These are phyloP conservation scores for Sitobion miscanthi DNA, from an alignment of 1,140 invertebrate genomes.

Conservation along the genomic window DNA sequence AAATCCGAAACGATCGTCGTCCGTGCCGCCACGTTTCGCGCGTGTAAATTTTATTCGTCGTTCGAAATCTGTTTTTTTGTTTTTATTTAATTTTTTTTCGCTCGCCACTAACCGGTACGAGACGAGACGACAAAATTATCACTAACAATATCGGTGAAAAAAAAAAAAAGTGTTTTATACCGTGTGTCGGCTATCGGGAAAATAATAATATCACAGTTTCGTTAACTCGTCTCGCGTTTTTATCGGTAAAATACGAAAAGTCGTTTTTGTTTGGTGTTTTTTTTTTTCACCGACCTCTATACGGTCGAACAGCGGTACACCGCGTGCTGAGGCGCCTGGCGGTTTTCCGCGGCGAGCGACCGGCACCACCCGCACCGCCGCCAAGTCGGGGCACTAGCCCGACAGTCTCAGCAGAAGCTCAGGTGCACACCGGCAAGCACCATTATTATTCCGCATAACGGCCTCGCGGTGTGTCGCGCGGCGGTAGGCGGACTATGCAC, in stretches of 20 bases:
- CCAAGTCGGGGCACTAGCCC: conserved; percentile 5
- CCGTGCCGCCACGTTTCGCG: conserved; percentile 21
- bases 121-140: neutral
- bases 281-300: neutral
- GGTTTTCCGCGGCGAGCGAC: neutral
- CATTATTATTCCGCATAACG: conserved; percentile 61
- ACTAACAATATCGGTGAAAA: neutral
- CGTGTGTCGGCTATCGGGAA: neutral
- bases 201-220: neutral
- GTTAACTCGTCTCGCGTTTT: too few relatives aligned
- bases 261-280: neutral
- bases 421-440: conserved; percentile 55
- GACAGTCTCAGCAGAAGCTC: conserved; percentile 47
- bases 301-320: neutral
- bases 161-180: too few relatives aligned
- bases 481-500: conserved; percentile 58
- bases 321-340: neutral
- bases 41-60: neutral
- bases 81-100: neutral
- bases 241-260: neutral
- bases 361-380: neutral
- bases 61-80: neutral
- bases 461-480: conserved; percentile 59
- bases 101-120: neutral
- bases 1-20: conserved; percentile 51